A percentile compares a stretch with the other conserved stretches of the same genome.
These are phyloP conservation scores for Pangasianodon hypophthalmus DNA, from an alignment of 2,113 vertebrate genomes.

Conservation along the genomic window DNA sequence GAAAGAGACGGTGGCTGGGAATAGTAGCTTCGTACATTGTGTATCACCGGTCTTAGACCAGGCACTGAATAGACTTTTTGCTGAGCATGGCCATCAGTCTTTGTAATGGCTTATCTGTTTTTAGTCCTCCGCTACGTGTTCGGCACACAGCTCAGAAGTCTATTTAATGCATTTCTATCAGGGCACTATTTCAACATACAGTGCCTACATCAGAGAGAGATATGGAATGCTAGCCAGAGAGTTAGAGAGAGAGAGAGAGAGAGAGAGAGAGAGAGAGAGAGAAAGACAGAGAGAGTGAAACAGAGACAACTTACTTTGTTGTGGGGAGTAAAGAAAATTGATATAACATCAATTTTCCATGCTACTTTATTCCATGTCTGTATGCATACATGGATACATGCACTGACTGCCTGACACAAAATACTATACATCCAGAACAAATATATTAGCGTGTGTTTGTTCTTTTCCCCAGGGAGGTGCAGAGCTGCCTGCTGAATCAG, in stretches of 20 bases:
- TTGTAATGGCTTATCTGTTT: slow-evolving; percentile 60
- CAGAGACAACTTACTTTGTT: slow-evolving; percentile 39
- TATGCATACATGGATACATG: slow-evolving; percentile 30
- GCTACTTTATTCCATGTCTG: slow-evolving; percentile 52
- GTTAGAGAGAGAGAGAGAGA: slow-evolving; percentile 22
- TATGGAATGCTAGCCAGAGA: slow-evolving; percentile 6
- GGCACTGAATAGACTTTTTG: slow-evolving; percentile 55
- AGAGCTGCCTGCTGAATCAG: slow-evolving; percentile 51
- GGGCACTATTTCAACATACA: slow-evolving; percentile 57
- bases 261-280: slow-evolving; percentile 12
- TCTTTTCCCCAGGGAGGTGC: slow-evolving; percentile 45
- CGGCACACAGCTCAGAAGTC: slow-evolving; percentile 50
- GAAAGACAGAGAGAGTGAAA: slow-evolving; percentile 26
- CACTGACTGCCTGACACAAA: not conserved
- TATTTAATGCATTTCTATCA: slow-evolving; percentile 64
- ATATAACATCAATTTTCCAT: slow-evolving; percentile 61
- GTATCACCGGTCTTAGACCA: slow-evolving; percentile 40
- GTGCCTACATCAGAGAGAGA: slow-evolving; percentile 43
- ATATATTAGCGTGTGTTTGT: slow-evolving; percentile 45
- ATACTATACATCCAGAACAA: slow-evolving; percentile 22
- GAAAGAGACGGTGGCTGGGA: not conserved
- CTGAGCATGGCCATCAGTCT: slow-evolving; percentile 55
- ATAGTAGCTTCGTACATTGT: slow-evolving; percentile 26
- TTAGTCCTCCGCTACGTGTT: slow-evolving; percentile 46
- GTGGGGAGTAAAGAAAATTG: slow-evolving; percentile 57